These are phyloP conservation scores for Prionailurus bengalensis DNA, from an alignment of 2,113 vertebrate species.

Conservation along the genomic window DNA sequence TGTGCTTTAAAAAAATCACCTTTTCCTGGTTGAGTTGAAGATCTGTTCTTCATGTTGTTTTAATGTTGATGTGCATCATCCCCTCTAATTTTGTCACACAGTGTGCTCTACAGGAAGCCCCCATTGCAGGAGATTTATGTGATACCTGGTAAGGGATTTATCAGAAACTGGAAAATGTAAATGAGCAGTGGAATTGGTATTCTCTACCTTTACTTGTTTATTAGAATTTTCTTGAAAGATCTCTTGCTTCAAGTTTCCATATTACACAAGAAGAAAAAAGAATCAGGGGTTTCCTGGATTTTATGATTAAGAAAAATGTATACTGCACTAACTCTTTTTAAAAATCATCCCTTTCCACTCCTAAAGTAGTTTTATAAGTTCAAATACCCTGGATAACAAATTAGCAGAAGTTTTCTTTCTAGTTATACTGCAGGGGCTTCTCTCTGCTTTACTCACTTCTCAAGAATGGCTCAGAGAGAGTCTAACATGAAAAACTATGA, in stretches of 20 bases:
- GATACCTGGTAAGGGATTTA: conserved; percentile 57
- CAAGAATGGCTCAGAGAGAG: conserved; percentile 21
- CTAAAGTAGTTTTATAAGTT: conserved; percentile 53
- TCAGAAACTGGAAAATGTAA: conserved; percentile 72
- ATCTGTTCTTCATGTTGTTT: conserved; percentile 73
- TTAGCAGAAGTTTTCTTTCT: conserved; percentile 63
- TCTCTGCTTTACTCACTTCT: conserved; percentile 9
- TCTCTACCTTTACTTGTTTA: conserved; percentile 70
- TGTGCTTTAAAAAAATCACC: conserved; percentile 30
- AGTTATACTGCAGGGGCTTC: not conserved
- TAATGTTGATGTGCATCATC: conserved; percentile 70
- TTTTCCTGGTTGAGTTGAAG: conserved; percentile 59
- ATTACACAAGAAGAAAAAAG: conserved; percentile 54
- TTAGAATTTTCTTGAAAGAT: conserved; percentile 65
- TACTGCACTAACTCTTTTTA: conserved; percentile 26
- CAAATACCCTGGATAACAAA: conserved; percentile 42
- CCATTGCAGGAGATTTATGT: conserved; percentile 75
- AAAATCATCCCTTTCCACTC: conserved; percentile 47
- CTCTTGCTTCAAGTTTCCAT: conserved; percentile 43
- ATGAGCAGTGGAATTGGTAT: conserved; percentile 68
- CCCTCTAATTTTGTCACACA: conserved; percentile 72
- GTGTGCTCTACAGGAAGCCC: conserved; percentile 63
- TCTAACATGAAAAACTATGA: conserved; percentile 24
- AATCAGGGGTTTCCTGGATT: conserved; percentile 56
- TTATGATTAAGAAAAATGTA: conserved; percentile 68